A percentile compares a stretch with the other conserved stretches of the same genome.
Conservation (phyloP, 1,140 invertebrate species). For the Hylaeus anthracinus region DNA sequence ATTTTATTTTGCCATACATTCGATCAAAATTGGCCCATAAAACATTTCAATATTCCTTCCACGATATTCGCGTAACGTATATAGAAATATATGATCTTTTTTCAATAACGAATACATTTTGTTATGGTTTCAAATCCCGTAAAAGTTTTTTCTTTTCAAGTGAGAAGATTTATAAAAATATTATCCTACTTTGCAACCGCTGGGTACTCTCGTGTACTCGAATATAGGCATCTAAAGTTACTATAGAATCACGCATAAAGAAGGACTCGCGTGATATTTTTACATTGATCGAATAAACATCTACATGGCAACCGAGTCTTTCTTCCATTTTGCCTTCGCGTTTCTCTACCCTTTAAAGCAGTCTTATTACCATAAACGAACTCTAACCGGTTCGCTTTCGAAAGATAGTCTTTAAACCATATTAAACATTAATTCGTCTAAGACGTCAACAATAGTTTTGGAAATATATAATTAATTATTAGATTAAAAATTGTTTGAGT, state of each 20-base stretch:
- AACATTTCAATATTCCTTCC: neutral
- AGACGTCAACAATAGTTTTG: neutral
- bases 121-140: neutral
- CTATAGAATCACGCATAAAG: constrained; percentile 7
- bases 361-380: constrained; percentile 26
- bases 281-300: constrained; percentile 27
- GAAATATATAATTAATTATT: constrained; percentile 1
- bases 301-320: constrained; percentile 33
- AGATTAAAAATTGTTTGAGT: neutral
- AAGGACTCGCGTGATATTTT: neutral
- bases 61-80: neutral
- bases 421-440: neutral
- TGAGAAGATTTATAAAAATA: constrained; percentile 33
- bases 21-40: neutral
- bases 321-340: neutral
- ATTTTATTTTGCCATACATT: neutral
- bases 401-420: neutral
- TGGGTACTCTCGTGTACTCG: neutral
- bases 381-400: neutral
- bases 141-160: neutral
- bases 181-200: neutral
- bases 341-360: constrained; percentile 5
- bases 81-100: constrained; percentile 15
- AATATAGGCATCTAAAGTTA: neutral
- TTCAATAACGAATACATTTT: constrained; percentile 7